These are phyloP conservation scores for Neoniphon sammara DNA, from an alignment of 2,797 vertebrate species.

Conservation along the genomic window DNA sequence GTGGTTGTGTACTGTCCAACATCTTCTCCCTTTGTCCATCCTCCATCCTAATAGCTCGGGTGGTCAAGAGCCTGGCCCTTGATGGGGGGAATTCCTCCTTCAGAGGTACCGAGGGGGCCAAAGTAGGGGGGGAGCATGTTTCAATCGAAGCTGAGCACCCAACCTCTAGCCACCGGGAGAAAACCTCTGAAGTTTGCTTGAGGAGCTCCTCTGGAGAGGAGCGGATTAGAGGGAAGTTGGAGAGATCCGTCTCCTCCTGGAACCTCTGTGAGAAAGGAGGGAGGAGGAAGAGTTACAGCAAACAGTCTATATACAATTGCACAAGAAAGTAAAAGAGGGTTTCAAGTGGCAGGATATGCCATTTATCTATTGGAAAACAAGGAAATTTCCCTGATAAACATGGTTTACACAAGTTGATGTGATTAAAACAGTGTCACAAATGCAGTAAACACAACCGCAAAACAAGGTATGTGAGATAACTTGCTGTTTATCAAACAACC, in stretches of 20 bases:
- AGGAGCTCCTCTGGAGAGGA: constrained; percentile 83
- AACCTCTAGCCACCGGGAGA: constrained; percentile 74
- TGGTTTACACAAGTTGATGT: neutral
- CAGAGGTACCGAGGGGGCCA: constrained; percentile 51
- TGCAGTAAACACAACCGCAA: neutral
- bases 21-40: constrained; percentile 33
- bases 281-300: neutral
- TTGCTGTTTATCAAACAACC: too few relatives aligned
- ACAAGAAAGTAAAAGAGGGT: neutral
- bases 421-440: neutral
- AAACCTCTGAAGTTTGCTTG: constrained; percentile 74
- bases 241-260: constrained; percentile 72
- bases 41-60: constrained; percentile 53
- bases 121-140: constrained; percentile 72
- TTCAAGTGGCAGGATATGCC: neutral
- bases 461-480: neutral
- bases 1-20: constrained; percentile 26
- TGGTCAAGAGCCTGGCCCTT: constrained; percentile 72
- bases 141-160: constrained; percentile 60
- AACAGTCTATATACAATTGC: neutral
- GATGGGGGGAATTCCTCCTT: constrained; percentile 60
- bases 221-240: constrained; percentile 44
- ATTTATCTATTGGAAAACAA: neutral
- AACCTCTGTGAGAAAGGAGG: constrained; percentile 71
- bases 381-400: neutral